Evolutionary conservation across 2,797 vertebrate genomes (phyloP), one percentile per base, ranked within the genome.

Genomic region (Champsocephalus gunnari): DNA sequence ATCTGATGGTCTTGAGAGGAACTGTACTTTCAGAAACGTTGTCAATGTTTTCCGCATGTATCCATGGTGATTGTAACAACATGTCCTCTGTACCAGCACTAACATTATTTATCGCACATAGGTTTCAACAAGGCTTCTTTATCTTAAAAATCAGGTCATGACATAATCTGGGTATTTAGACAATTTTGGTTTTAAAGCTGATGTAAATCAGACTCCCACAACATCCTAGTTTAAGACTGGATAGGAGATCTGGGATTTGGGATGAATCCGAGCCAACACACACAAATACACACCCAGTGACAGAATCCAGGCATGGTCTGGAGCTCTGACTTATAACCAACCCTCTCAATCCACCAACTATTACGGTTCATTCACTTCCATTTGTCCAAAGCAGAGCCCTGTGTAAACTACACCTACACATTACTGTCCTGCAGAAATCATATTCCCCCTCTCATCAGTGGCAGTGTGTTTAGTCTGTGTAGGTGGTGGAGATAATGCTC

Each of bases 391-490:
- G 75, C 44, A 65, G 34, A 57, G 53, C 41, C 32, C 51, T 73
- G 56, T 80, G 69, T 85, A 83, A 86, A 87, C 82, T 80, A 69
- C 76, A 82, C 76, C 79, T 82, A 78, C 79, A 64, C 83, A 72
- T 79, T 59, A 76, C 56, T 61, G 82, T 72, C 66, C 21, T 41
- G 12, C 53, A 74, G 19, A 60, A 79, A 82, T 77, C 68, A 45
- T 66, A 58, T 57, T 66, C 73, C 41, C 66, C 48, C 48, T 58
- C 57, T 84, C 77, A 79, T 79, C 77, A 55, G 66, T 63, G 84
- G 83, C 83, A 67, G 65, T 17, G 61, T 88, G 87, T 93, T 93
- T 89, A 91, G 91, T 92, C 89, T 92, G 74, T 92, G 74, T 47
- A 50, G 63, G 63, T 63, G 48, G 61, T 28, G 43, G 13, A 80